Base-by-base conservation (phyloP, 2,797 vertebrate genomes). In the Echiichthys vipera region DNA sequence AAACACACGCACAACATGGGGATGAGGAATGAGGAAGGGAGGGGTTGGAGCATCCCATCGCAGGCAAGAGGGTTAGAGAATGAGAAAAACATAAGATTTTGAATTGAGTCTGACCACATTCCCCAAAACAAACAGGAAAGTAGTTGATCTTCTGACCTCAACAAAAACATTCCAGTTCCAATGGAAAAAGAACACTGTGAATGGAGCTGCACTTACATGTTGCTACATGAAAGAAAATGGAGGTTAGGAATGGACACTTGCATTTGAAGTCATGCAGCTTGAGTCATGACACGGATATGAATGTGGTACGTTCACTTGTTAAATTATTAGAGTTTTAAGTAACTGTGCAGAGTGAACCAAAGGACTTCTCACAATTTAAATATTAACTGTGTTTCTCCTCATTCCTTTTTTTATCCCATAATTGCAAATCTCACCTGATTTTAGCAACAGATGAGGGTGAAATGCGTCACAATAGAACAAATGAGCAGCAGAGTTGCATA, bases 61-160 rank as follows among this genome's bases (percentile, higher is more conserved):
- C 77, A 88, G 79, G 78, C 85, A 82, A 56, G 64, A 65, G 76
- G 71, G 78, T 89, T 73, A 75, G 79, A 83, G 56, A 87, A 76
- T 77, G 63, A 85, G 82, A 89, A 78, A 89, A 74, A 91, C 76
- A 78, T 75, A 45, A 83, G 47, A 89, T 63, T 88, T 84, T 80
- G 80, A 58, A 89, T n/a, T 89, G 85, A 88, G 77, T 62, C 57
- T 61, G 70, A 78, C 63, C 18, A 88, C 82, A 85, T 84, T 87
- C 81, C 65, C 71, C 45, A 71, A 70, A 59, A 67, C 45, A 72
- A 57, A 73, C 51, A 73, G 39, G 32, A 47, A 30, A 40, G 64
- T n/a, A 76, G 56, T 68, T 18, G 74, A 55, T 53, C 20, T 65
- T 57, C 2, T 53, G 55, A 83, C 80, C 82, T 78, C 72, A 22